Evolutionary conservation across 2,797 vertebrate species (phyloP).

Genomic region (Haliaeetus vocifer): DNA sequence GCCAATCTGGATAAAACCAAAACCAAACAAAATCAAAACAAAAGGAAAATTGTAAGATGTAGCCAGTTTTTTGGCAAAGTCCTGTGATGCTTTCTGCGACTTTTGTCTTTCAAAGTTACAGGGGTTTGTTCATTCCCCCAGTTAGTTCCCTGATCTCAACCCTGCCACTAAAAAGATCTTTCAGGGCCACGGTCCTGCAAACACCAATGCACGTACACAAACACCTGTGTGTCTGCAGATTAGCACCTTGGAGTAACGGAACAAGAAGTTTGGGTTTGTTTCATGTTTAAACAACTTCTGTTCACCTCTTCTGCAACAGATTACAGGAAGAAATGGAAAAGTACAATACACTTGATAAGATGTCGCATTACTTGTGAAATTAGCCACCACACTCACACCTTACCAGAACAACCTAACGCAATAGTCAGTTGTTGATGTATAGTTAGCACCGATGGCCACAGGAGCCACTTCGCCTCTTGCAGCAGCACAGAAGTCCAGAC

Average conservation of each 20-base stretch:
- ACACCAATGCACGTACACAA: background rate
- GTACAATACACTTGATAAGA: conserved; percentile 67
- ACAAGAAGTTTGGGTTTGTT: background rate
- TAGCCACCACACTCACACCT: conserved; percentile 65
- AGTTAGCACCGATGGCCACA: conserved; percentile 75
- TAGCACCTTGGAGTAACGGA: conserved; percentile 31
- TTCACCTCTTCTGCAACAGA: conserved; percentile 64
- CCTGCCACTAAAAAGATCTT: conserved; percentile 26
- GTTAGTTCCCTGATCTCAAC: conserved; percentile 48
- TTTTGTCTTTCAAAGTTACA: conserved; percentile 44
- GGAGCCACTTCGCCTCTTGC: conserved; percentile 55
- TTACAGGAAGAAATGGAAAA: conserved; percentile 70
- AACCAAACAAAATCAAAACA: conserved; percentile 3
- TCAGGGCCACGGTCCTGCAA: conserved; percentile 11
- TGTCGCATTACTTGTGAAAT: conserved; percentile 65
- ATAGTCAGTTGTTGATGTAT: conserved; percentile 56
- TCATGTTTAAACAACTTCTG: conserved; percentile 51
- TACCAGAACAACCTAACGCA: conserved; percentile 58
- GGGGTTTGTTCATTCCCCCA: conserved; percentile 45
- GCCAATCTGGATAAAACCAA: conserved; percentile 68
- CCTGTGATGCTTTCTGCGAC: conserved; percentile 49
- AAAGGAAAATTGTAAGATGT: conserved; percentile 64
- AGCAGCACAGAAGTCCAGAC: conserved; percentile 23
- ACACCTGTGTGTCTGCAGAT: background rate
- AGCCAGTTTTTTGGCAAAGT: conserved; percentile 57